Evolutionary conservation across 2,113 vertebrate species (phyloP).

Genomic region (Urocynchramus pylzowi): DNA sequence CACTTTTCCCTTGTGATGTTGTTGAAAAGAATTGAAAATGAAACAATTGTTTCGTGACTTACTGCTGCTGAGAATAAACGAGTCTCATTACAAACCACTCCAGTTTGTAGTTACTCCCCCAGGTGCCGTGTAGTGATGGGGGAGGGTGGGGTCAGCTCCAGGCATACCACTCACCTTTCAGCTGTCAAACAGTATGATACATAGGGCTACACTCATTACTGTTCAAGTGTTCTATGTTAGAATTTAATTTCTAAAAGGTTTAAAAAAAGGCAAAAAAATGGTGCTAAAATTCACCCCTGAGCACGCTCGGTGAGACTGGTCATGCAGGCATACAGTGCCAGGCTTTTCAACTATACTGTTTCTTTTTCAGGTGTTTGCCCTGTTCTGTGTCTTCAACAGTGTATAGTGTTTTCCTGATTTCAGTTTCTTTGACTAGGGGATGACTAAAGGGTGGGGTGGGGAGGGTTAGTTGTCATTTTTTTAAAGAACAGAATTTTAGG

Average conservation of each 20-base stretch:
- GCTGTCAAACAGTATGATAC: constrained; percentile 77
- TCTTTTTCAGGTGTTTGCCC: constrained; percentile 72
- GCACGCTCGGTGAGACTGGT: constrained; percentile 78
- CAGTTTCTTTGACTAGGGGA: constrained; percentile 66
- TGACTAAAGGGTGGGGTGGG: constrained; percentile 44
- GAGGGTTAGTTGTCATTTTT: constrained; percentile 73
- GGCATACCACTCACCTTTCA: constrained; percentile 63
- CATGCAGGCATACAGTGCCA: constrained; percentile 76
- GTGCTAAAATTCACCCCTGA: constrained; percentile 81
- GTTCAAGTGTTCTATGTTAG: constrained; percentile 77
- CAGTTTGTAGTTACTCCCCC: constrained; percentile 57
- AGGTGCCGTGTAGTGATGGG: constrained; percentile 63
- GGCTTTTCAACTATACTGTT: constrained; percentile 64
- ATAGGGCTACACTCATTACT: constrained; percentile 82
- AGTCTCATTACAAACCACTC: constrained; percentile 47
- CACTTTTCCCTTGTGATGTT: constrained; percentile 38
- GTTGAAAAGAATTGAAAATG: constrained; percentile 41
- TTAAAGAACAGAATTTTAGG: constrained; percentile 69
- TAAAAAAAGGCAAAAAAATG: constrained; percentile 75
- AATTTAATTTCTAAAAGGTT: constrained; percentile 78
- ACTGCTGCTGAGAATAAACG: constrained; percentile 72
- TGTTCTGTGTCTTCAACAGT: constrained; percentile 69
- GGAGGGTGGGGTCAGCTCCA: constrained; percentile 63
- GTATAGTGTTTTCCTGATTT: constrained; percentile 68
- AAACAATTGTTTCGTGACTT: constrained; percentile 55